Base-by-base conservation (phyloP, 2,113 vertebrate species). In the Tiliqua scincoides region DNA sequence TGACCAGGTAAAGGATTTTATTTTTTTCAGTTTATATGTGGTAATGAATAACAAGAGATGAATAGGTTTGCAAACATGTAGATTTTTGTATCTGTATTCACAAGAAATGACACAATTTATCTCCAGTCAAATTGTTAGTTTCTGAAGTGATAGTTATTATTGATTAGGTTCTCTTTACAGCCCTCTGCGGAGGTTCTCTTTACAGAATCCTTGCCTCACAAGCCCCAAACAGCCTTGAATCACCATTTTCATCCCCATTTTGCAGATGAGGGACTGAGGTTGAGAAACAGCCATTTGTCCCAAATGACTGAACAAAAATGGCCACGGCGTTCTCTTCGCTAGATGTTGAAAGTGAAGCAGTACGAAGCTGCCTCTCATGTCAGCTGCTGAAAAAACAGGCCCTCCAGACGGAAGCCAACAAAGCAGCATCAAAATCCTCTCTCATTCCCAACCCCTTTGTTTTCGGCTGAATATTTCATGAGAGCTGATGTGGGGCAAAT, bases 401-500 rank as follows among this genome's bases (percentile, higher is more conserved):
- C 71, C 21, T 7, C 14, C 73, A 15, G 52, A 73, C 14, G 21
- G 21, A 25, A 62, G 76, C 73, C 73, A 35, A 87, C 11, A 40
- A 7, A 10, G 18, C 0, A 6, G 74, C 88, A 1, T 75, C 72
- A 87, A 89, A 87, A 1, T 8, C 21, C 32, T 85, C 78, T 54
- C 57, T 90, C 83, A 73, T 73, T 82, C 67, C 52, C 67, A 70
- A 27, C 43, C 40, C 91, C 92, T 85, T 70, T 77, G 88, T 84
- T 91, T 90, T 73, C 87, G 57, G 37, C 37, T 43, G 7, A 65
- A 82, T 89, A 48, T 75, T 86, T 88, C 83, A 72, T 37, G 43
- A 80, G 92, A 84, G 90, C 77, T 83, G n/a, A 18, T 79, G 67
- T 84, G 81, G 6, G 91, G n/a, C 82, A 90, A 89, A 87, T 12